A percentile compares a stretch with the other conserved stretches of the same genome.
Evolutionary conservation across 2,113 vertebrate genomes (phyloP).

Genomic region (Perognathus longimembris): DNA sequence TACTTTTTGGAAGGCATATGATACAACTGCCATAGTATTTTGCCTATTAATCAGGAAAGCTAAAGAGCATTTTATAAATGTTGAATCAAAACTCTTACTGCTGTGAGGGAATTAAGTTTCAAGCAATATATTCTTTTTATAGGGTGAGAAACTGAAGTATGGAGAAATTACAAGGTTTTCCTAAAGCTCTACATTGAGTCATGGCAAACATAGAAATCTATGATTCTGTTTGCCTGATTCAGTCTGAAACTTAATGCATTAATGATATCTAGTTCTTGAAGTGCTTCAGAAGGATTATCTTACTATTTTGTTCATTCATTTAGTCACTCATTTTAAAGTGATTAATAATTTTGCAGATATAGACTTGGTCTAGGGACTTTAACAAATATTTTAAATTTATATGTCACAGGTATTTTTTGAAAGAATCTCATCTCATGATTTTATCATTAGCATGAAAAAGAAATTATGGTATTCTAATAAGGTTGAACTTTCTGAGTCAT

Average conservation of each 20-base stretch:
- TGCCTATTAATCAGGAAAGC: slow-evolving; percentile 71
- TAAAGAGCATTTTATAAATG: slow-evolving; percentile 70
- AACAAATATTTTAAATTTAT: neutral
- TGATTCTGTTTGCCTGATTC: slow-evolving; percentile 42
- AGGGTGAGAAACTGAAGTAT: slow-evolving; percentile 76
- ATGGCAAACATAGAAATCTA: slow-evolving; percentile 49
- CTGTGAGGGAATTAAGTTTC: slow-evolving; percentile 76
- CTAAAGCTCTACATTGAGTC: slow-evolving; percentile 64
- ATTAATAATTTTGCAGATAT: neutral
- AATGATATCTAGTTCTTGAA: neutral
- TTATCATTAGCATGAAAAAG: neutral
- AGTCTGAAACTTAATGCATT: slow-evolving; percentile 25
- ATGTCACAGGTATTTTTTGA: neutral
- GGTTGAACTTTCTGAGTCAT: neutral
- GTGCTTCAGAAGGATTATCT: neutral
- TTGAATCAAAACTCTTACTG: slow-evolving; percentile 74
- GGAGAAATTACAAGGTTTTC: slow-evolving; percentile 78
- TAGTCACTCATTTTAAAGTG: neutral
- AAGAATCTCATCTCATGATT: neutral
- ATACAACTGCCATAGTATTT: slow-evolving; percentile 58
- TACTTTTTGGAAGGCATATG: slow-evolving; percentile 57
- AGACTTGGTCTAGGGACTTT: neutral
- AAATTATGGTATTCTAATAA: neutral
- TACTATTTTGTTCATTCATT: neutral
- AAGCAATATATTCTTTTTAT: slow-evolving; percentile 78